phyloP scores from a whole-genome alignment of 2,113 vertebrate species.

The Halichoerus grypus region DNA sequence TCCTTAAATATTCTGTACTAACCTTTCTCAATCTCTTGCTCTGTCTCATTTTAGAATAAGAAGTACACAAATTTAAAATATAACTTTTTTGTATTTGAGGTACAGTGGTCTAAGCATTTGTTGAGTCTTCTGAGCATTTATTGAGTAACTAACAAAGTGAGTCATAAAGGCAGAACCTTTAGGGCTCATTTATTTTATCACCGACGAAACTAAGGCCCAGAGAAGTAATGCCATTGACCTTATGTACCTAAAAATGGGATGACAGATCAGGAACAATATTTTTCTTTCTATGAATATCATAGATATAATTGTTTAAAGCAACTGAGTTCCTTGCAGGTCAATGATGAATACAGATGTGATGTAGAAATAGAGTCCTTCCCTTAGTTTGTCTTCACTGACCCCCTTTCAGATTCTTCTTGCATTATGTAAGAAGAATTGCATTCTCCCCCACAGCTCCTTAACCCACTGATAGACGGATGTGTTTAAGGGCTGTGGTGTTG shows the following conservation, averaged over 20 bases:
- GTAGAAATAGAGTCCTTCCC: not conserved
- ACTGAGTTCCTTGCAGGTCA: not conserved
- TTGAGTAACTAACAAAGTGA: not conserved
- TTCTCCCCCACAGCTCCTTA: not conserved
- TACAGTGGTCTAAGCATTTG: not conserved
- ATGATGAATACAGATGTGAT: not conserved
- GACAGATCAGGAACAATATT: not conserved
- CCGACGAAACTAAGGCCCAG: conserved; percentile 23
- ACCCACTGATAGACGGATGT: not conserved
- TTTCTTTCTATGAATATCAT: conserved; percentile 4
- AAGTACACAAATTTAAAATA: not conserved
- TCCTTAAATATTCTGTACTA: conserved; percentile 17
- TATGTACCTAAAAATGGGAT: not conserved
- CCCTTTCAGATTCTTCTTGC: not conserved
- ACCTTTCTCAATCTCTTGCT: conserved; percentile 10
- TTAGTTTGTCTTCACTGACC: not conserved
- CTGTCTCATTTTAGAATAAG: conserved; percentile 40
- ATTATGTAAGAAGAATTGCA: not conserved
- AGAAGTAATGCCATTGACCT: not conserved
- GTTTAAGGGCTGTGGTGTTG: not conserved
- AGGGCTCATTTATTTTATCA: not conserved
- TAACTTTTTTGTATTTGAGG: not conserved
- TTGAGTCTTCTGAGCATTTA: not conserved
- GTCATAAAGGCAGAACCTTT: not conserved
- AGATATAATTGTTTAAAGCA: conserved; percentile 10